These are phyloP conservation scores for Pollenia labialis DNA, from an alignment of 2,888 invertebrate genomes.

Conservation along the genomic window DNA sequence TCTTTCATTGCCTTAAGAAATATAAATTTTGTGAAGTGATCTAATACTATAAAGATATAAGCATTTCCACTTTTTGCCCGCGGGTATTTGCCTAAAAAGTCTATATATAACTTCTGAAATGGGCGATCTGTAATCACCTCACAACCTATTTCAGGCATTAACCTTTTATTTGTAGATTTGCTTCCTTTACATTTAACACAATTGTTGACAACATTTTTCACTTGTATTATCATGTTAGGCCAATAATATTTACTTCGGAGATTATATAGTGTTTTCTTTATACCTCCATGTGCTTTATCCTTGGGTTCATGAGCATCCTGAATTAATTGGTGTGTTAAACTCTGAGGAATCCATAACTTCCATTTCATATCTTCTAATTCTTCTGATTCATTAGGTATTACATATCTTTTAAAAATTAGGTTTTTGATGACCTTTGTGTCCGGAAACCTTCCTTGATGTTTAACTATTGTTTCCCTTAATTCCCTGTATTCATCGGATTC, in stretches of 20 bases:
- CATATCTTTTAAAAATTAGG: neutral
- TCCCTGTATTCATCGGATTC: conserved; percentile 4
- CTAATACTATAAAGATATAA: neutral
- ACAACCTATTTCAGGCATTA: neutral
- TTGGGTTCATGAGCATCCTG: no score
- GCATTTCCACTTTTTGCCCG: neutral
- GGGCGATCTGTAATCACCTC: neutral
- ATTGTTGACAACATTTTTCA: neutral
- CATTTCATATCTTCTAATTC: neutral
- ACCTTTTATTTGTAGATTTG: neutral
- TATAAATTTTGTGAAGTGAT: neutral
- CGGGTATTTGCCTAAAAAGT: neutral
- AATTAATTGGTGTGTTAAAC: neutral
- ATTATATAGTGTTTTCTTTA: no score
- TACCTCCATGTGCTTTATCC: no score
- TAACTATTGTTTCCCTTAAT: neutral
- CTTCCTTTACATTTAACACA: neutral
- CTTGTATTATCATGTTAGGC: neutral
- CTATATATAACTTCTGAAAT: no score
- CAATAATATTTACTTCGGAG: neutral
- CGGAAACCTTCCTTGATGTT: neutral
- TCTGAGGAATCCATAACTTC: neutral
- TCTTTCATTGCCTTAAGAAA: neutral
- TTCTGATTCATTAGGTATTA: neutral
- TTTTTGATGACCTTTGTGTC: neutral